Conservation (phyloP, 1,140 invertebrate genomes). For the Drosophila triauraria region DNA sequence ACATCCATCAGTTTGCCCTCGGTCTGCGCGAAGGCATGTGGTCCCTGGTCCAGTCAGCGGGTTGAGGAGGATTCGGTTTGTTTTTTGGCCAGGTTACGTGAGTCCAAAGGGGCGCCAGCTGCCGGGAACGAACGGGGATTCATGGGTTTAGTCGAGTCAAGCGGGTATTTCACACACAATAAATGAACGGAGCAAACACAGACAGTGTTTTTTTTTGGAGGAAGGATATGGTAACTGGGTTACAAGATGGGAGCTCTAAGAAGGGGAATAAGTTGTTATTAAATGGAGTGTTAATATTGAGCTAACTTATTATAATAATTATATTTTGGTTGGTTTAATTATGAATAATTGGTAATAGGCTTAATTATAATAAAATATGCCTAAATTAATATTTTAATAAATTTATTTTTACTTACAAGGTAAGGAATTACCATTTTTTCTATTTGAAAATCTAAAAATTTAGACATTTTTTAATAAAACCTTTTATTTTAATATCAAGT, state of each 20-base stretch:
- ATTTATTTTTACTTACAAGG: background rate
- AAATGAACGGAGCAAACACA: background rate
- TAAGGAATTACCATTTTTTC: background rate
- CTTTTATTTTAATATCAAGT: background rate
- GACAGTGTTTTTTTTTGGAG: background rate
- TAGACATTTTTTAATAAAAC: too few species aligned
- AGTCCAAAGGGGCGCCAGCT: conserved; percentile 15
- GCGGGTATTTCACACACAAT: conserved; percentile 5
- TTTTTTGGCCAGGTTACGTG: conserved; percentile 51
- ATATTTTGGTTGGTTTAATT: background rate
- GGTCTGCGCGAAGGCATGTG: conserved; percentile 70
- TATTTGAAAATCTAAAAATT: too few species aligned
- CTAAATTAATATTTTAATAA: too few species aligned
- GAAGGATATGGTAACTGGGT: conserved; percentile 15
- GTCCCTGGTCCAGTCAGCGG: conserved; percentile 11
- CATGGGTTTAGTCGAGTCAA: conserved; percentile 21
- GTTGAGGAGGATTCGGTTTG: conserved; percentile 20
- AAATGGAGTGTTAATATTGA: background rate
- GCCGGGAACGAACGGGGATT: conserved; percentile 4
- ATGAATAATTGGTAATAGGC: too few species aligned
- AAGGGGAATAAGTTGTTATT: background rate
- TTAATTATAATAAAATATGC: background rate
- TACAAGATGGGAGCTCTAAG: background rate
- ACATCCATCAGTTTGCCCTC: conserved; percentile 70
- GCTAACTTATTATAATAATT: background rate